A percentile compares a stretch with the other conserved stretches of the same genome.
phyloP scores from a whole-genome alignment of 1,140 invertebrate species.

The Adelges cooleyi region DNA sequence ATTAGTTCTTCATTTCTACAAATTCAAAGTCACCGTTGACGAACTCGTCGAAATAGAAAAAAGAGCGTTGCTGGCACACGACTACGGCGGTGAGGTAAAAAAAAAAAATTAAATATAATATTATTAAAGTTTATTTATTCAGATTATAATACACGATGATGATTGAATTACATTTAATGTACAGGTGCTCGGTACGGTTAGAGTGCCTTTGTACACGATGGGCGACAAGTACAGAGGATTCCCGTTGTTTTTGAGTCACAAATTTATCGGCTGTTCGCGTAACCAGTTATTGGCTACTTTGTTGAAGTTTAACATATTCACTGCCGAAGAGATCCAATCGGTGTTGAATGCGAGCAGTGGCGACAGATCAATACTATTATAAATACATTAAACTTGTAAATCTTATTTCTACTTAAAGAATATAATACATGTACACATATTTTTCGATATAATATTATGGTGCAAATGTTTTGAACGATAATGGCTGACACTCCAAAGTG shows the following conservation, averaged over 20 bases:
- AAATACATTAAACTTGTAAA: no score
- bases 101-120: no score
- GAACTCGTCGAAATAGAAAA: conserved; percentile 40
- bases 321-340: conserved; percentile 32
- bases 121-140: no score
- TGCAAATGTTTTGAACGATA: conserved; percentile 30
- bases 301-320: conserved; percentile 32
- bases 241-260: conserved; percentile 43
- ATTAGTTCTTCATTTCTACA: conserved; percentile 43
- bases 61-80: conserved; percentile 35
- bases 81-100: conserved; percentile 42
- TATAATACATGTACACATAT: neutral
- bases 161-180: no score
- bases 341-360: conserved; percentile 25
- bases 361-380: neutral
- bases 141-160: conserved; percentile 34
- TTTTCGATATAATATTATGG: conserved; percentile 1
- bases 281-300: conserved; percentile 39
- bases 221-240: conserved; percentile 42
- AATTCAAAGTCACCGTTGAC: conserved; percentile 39
- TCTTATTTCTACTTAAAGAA: conserved; percentile 7
- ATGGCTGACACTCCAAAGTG: conserved; percentile 30
- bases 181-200: conserved; percentile 40
- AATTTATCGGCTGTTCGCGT: conserved; percentile 43
- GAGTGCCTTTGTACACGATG: conserved; percentile 46